Evolutionary conservation across 2,888 invertebrate genomes (phyloP), one percentile per base, ranked within the genome.

Genomic region (Rhabditophanes sp.): DNA sequence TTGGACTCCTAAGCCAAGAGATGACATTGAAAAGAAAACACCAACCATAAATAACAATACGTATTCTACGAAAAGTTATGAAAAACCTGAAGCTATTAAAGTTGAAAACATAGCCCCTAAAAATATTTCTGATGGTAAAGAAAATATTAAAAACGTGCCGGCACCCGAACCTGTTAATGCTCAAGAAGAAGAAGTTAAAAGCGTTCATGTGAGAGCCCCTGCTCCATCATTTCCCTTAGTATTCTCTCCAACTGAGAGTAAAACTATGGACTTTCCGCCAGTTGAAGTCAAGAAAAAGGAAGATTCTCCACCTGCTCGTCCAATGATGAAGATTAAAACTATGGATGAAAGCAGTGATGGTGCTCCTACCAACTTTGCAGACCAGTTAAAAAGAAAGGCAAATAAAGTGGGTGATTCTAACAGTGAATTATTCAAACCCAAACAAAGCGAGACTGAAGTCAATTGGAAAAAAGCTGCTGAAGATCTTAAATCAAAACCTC

Each of bases 401-500:
- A 52, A 50, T 16, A 56, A 56, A 35, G 41, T 54, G 31, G 50
- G 26, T 21, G 39, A 33, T 15, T 22, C 31, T n/a, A 31, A 51
- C 4, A 52, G 44, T 21, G 41, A 36, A 6, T 22, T 44, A 12
- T 15, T 53, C 25, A 48, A 46, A 11, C 28, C 42, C 28, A 49
- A 39, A 11, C 36, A 30, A 26, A 47, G 46, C 5, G 47, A 46
- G 26, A 34, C 47, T 18, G 47, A 46, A 22, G 23, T 25, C 17
- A 36, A 44, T 21, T 46, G 47, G 47, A 40, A 47, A 6, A 41
- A 46, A 32, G 62, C 62, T 12, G 57, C 56, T 3, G 57, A 59
- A 37, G 53, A 50, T 16, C 34, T 66, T 34, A 47, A 59, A 30
- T 50, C 52, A 3, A 79, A 42, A n/a, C 67, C 69, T 2, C 77